These are phyloP conservation scores for Aramus guarauna DNA, from an alignment of 2,113 vertebrate genomes.

Conservation along the genomic window DNA sequence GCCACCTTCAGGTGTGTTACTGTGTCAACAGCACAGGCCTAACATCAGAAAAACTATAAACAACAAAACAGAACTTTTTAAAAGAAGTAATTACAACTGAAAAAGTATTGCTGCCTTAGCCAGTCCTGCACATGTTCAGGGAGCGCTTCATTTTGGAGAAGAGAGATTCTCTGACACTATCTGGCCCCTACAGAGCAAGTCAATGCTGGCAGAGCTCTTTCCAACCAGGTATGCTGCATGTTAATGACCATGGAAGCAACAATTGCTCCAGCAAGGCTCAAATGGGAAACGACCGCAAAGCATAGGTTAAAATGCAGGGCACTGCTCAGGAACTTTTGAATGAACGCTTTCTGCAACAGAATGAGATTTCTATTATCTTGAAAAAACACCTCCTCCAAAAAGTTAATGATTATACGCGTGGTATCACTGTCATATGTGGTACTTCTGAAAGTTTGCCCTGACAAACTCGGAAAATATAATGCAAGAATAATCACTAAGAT, in stretches of 20 bases:
- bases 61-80: not conserved
- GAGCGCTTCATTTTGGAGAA: not conserved
- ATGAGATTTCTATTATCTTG: not conserved
- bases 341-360: not conserved
- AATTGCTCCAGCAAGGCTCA: not conserved
- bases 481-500: not conserved
- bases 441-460: not conserved
- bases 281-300: not conserved
- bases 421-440: not conserved
- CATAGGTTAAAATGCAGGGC: not conserved
- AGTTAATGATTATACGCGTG: fast-evolving
- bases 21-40: not conserved
- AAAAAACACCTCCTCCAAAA: not conserved
- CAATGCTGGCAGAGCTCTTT: not conserved
- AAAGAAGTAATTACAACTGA: not conserved
- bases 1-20: not conserved
- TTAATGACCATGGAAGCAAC: not conserved
- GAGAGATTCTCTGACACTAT: not conserved
- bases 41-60: not conserved
- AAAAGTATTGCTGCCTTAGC: not conserved
- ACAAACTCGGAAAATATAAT: not conserved
- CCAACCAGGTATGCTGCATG: not conserved
- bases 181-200: not conserved
- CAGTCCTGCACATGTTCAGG: not conserved
- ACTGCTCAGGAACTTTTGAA: not conserved